phyloP scores from a whole-genome alignment of 2,797 vertebrate species.

The Gymnocypris eckloni region DNA sequence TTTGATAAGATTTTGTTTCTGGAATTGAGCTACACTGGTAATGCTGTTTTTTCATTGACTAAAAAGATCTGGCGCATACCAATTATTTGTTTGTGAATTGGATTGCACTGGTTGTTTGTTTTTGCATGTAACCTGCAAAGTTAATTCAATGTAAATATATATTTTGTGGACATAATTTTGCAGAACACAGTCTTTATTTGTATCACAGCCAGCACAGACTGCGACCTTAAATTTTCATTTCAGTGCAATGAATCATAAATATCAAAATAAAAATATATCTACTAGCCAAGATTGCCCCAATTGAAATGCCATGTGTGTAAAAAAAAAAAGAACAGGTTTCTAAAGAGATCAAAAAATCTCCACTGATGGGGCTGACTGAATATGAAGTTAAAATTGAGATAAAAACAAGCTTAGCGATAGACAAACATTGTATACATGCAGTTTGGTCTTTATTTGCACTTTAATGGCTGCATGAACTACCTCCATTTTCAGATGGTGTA shows the following conservation, averaged over 20 bases:
- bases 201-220: background rate
- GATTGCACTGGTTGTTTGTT: background rate
- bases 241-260: background rate
- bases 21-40: background rate
- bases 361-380: background rate
- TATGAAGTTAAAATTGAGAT: background rate
- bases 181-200: background rate
- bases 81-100: background rate
- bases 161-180: background rate
- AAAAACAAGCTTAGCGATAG: background rate
- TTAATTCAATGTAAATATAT: background rate
- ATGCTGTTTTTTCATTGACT: background rate
- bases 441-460: background rate
- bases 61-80: background rate
- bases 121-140: background rate
- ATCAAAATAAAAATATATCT: background rate
- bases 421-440: background rate
- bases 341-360: background rate
- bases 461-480: conserved; percentile 25
- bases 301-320: background rate
- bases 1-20: background rate
- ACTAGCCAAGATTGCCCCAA: background rate
- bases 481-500: conserved; percentile 31
- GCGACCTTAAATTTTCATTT: background rate
- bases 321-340: background rate